Base-by-base conservation (phyloP, 2,797 vertebrate species). In the Stomatorhinus walkeri region DNA sequence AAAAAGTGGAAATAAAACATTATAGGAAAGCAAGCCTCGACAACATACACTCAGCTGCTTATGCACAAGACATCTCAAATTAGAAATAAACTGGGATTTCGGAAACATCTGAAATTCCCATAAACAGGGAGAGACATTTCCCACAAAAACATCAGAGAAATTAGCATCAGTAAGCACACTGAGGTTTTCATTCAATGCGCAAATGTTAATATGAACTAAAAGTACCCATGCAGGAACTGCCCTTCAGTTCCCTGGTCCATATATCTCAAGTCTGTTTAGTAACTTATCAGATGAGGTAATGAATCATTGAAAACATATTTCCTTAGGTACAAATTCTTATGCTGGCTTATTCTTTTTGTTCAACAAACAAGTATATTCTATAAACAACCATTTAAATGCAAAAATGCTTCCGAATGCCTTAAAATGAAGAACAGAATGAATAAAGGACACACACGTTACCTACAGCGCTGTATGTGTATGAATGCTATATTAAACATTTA, bases 91-190 rank as follows among this genome's bases (percentile, higher is more conserved):
- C 24, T 54, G 51, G 51, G 28, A 86, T 54, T 32, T n/a, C 3
- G 49, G 46, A 40, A 40, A 32, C 28, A 22, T 56, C 85, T 54
- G 85, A 54, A 86, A 28, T 86, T 22, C 28, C 28, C 48, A 54
- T 86, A 24, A 19, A 24, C 5, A 43, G 52, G 4, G 51, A 59
- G 59, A 28, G 4, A 56, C 16, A 40, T 87, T 61, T 87, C 54
- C 85, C 85, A 87, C 51, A 43, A 87, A 59, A 40, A 59, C 48
- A 28, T 86, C 49, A 83, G 85, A 52, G 85, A 51, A 86, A 86
- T 83, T 32, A 54, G 51, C 24, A 12, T 86, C 85, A 56, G 24
- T 32, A 86, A 54, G 83, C 83, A 54, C 49, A 52, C 0, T 32
- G 51, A 10, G 85, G 52, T 56, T 87, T 56, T 59, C 12, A 56